phyloP scores from a whole-genome alignment of 2,888 invertebrate genomes.

The Watsonalla cultraria region DNA sequence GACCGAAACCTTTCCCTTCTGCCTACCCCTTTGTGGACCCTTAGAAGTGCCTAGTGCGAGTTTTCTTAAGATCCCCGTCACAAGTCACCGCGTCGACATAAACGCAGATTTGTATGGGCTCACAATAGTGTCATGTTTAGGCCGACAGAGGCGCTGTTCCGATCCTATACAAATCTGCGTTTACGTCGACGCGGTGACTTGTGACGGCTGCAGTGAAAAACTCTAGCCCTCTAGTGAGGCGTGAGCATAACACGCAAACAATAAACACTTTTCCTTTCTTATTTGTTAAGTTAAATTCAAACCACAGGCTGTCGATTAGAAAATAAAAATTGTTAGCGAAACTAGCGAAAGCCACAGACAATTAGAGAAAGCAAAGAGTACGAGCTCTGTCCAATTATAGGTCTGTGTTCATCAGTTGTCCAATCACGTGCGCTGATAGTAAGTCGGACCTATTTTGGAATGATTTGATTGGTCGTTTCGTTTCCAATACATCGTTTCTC shows the following conservation, averaged over 20 bases:
- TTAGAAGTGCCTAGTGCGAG: no score
- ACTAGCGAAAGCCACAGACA: constrained; percentile 55
- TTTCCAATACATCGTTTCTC: constrained; percentile 20
- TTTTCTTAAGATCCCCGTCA: no score
- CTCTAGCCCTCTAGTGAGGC: no score
- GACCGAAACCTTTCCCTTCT: no score
- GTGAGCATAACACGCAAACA: neutral
- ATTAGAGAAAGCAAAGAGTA: constrained; percentile 53
- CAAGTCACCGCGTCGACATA: no score
- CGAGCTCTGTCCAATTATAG: constrained; percentile 50
- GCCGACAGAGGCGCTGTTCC: no score
- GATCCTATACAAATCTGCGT: no score
- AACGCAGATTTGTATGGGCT: no score
- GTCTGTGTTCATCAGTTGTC: constrained; percentile 34
- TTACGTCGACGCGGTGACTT: no score
- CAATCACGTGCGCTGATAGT: constrained; percentile 58
- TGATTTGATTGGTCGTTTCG: constrained; percentile 30
- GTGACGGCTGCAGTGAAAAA: no score
- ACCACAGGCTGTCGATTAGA: constrained; percentile 14
- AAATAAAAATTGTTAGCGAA: constrained; percentile 31
- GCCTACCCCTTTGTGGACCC: no score
- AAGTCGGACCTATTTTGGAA: constrained; percentile 47
- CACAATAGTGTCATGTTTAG: no score
- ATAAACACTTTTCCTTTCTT: neutral
- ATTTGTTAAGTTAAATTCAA: constrained; percentile 1